Conservation (phyloP, 2,888 invertebrate genomes). For the Perdita meconis region DNA sequence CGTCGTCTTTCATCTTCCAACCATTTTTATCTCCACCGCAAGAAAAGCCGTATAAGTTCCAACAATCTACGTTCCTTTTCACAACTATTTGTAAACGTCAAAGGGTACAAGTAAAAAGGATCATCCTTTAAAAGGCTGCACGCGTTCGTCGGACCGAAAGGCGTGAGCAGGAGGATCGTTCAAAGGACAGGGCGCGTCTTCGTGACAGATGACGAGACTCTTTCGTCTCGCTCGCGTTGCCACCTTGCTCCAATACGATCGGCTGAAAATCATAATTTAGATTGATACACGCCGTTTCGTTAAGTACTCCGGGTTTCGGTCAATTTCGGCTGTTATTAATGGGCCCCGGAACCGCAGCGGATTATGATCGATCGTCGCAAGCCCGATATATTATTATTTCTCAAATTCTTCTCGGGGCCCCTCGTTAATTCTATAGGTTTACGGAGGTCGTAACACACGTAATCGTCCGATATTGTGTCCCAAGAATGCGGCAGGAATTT, state of each 20-base stretch:
- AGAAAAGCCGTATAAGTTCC: not conserved
- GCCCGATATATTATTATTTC: conserved; percentile 55
- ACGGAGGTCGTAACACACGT: conserved; percentile 34
- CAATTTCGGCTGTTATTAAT: conserved; percentile 61
- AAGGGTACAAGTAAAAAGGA: conserved; percentile 7
- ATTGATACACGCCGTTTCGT: conserved; percentile 56
- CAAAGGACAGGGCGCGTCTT: conserved; percentile 17
- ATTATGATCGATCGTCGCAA: conserved; percentile 65
- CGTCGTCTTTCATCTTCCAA: not conserved
- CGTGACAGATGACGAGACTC: conserved; percentile 51
- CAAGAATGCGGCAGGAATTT: conserved; percentile 38
- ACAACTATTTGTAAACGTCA: conserved; percentile 12
- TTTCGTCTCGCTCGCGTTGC: conserved; percentile 51
- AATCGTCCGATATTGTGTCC: conserved; percentile 49
- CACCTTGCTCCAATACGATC: conserved; percentile 37
- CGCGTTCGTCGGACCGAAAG: conserved; percentile 1
- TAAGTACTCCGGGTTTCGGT: conserved; percentile 49
- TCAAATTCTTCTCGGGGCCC: conserved; percentile 35
- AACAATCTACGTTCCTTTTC: not conserved
- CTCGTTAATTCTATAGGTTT: conserved; percentile 57
- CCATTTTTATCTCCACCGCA: not conserved
- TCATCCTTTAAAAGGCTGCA: conserved; percentile 33
- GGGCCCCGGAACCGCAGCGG: conserved; percentile 33
- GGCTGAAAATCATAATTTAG: conserved; percentile 62
- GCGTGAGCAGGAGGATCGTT: conserved; percentile 17